These are phyloP conservation scores for Chymomyza amoena DNA, from an alignment of 2,888 invertebrate species.

Conservation along the genomic window DNA sequence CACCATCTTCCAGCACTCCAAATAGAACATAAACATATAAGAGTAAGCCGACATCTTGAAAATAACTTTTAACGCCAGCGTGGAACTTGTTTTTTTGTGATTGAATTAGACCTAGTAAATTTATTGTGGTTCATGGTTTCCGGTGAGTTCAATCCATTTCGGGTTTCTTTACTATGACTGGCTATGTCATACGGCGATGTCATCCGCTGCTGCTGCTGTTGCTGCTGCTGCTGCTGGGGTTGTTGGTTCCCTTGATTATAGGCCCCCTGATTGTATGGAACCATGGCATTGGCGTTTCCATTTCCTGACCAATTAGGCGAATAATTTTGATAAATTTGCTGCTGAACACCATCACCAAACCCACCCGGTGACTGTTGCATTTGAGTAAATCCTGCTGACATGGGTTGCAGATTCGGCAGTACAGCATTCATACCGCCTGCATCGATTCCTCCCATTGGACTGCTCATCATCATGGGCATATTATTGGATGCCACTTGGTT, in stretches of 20 bases:
- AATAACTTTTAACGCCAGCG: background rate
- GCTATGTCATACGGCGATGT: background rate
- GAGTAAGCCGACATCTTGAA: background rate
- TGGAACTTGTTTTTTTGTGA: background rate
- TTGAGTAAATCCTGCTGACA: background rate
- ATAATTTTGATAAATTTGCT: background rate
- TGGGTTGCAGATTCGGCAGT: background rate
- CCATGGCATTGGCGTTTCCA: background rate
- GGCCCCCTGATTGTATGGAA: background rate
- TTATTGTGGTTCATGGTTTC: background rate
- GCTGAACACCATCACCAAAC: background rate
- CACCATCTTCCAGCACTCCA: too few relatives aligned
- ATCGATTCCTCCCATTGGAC: background rate
- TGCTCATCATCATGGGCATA: background rate
- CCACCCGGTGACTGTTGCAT: background rate
- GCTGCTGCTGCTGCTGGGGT: background rate
- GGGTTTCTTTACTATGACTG: background rate
- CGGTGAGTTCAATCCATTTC: background rate
- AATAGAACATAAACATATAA: too few relatives aligned
- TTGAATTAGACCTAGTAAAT: background rate
- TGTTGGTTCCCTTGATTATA: background rate
- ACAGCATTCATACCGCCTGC: background rate
- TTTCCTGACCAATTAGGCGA: background rate
- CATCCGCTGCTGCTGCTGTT: background rate
- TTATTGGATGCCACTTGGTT: background rate